Percentiles rank a stretch among this genome's conserved stretches.
These are phyloP conservation scores for Takifugu bimaculatus DNA, from an alignment of 2,113 vertebrate genomes.

Conservation along the genomic window DNA sequence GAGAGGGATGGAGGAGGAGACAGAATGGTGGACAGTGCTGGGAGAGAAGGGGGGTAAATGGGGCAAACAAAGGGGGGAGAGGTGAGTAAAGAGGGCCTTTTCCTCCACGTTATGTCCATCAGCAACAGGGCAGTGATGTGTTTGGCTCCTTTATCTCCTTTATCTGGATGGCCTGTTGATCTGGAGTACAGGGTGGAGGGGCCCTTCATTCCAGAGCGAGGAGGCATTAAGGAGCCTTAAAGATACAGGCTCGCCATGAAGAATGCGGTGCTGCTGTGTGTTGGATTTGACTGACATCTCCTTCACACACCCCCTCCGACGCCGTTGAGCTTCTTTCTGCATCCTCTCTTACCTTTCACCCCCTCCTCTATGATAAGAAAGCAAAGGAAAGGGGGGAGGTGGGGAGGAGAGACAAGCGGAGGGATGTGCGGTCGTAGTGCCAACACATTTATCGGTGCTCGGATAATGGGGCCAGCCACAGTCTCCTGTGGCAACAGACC, in stretches of 20 bases:
- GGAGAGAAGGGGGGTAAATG: conserved; percentile 11
- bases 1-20: conserved; percentile 9
- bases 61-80: conserved; percentile 11
- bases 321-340: conserved; percentile 24
- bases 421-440: conserved; percentile 25
- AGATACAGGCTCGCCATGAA: conserved; percentile 41
- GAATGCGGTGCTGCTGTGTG: conserved; percentile 19
- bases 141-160: conserved; percentile 53
- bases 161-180: conserved; percentile 48
- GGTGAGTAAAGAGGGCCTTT: not conserved
- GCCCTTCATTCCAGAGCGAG: conserved; percentile 34
- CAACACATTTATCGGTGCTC: conserved; percentile 58
- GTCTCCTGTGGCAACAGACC: conserved; percentile 63
- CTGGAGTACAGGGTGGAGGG: conserved; percentile 17
- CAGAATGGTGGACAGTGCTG: not conserved
- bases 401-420: not conserved
- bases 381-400: conserved; percentile 16
- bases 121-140: conserved; percentile 33
- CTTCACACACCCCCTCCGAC: conserved; percentile 33
- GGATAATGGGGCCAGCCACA: conserved; percentile 36
- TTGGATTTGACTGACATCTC: conserved; percentile 54
- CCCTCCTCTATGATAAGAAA: conserved; percentile 28
- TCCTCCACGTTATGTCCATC: conserved; percentile 29
- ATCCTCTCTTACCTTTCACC: conserved; percentile 18
- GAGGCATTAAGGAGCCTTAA: conserved; percentile 5